Conservation (phyloP, 2,113 vertebrate species). For the Desmodus rotundus region DNA sequence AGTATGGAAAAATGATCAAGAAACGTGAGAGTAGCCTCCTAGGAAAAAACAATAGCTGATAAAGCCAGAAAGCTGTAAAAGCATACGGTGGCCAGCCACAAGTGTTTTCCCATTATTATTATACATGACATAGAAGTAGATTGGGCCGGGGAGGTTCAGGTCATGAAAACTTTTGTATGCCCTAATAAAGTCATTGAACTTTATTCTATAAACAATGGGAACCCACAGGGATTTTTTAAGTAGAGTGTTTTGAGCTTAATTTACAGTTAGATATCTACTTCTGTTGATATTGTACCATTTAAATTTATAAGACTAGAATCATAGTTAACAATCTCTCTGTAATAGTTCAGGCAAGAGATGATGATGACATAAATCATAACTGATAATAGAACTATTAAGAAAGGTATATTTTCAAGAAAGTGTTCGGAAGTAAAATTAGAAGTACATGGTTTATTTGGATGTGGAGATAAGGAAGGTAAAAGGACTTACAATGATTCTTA, state of each 20-base stretch:
- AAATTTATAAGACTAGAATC: not conserved
- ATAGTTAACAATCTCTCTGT: not conserved
- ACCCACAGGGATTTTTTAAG: not conserved
- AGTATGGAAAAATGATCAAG: not conserved
- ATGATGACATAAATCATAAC: not conserved
- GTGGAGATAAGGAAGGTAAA: not conserved
- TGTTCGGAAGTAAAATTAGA: not conserved
- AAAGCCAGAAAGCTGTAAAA: not conserved
- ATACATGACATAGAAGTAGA: not conserved
- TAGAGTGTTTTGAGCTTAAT: not conserved
- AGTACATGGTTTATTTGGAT: not conserved
- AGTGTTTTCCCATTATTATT: not conserved
- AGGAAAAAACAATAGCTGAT: not conserved
- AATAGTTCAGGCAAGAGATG: not conserved
- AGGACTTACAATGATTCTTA: not conserved
- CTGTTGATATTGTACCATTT: not conserved
- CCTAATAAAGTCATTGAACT: not conserved
- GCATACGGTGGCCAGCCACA: not conserved
- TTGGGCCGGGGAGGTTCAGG: not conserved
- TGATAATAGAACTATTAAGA: not conserved
- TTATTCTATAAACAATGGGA: not conserved
- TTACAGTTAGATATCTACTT: not conserved
- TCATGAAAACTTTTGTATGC: not conserved
- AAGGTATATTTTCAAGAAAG: not conserved
- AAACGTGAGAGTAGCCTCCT: not conserved